Conservation (phyloP, 1,140 invertebrate genomes). For the Nylanderia fulva region DNA sequence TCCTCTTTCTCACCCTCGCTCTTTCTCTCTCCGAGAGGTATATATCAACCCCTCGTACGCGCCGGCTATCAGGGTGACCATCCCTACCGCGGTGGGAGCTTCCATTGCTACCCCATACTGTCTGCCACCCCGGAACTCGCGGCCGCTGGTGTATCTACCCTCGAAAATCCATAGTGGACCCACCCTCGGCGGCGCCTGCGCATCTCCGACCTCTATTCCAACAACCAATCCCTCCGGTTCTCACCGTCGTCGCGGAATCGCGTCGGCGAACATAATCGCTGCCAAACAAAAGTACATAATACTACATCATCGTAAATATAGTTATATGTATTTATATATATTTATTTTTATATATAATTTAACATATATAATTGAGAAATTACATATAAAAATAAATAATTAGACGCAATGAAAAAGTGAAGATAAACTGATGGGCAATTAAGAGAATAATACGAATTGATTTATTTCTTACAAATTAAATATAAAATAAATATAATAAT, state of each 20-base stretch:
- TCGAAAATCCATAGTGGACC: slow-evolving; percentile 77
- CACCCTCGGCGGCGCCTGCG: slow-evolving; percentile 73
- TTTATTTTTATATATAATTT: too few relatives aligned
- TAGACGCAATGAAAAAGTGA: neutral
- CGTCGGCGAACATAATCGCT: slow-evolving; percentile 32
- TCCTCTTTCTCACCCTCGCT: slow-evolving; percentile 26
- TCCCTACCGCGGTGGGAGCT: slow-evolving; percentile 66
- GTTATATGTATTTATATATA: too few relatives aligned
- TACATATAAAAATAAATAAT: neutral
- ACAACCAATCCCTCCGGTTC: slow-evolving; percentile 61
- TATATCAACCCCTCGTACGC: slow-evolving; percentile 69
- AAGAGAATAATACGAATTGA: neutral
- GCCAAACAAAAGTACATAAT: slow-evolving; percentile 21
- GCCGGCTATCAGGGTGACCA: slow-evolving; percentile 63
- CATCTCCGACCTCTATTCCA: slow-evolving; percentile 62
- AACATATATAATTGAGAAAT: neutral
- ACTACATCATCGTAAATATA: neutral
- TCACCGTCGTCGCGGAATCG: slow-evolving; percentile 5
- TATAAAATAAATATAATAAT: neutral
- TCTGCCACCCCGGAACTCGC: slow-evolving; percentile 73
- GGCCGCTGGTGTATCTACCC: slow-evolving; percentile 69
- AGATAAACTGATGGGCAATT: neutral
- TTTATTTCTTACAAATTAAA: neutral
- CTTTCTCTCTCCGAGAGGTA: slow-evolving; percentile 16
- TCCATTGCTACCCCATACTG: slow-evolving; percentile 72